phyloP scores from a whole-genome alignment of 2,888 invertebrate genomes.

The Drosophila monieri region DNA sequence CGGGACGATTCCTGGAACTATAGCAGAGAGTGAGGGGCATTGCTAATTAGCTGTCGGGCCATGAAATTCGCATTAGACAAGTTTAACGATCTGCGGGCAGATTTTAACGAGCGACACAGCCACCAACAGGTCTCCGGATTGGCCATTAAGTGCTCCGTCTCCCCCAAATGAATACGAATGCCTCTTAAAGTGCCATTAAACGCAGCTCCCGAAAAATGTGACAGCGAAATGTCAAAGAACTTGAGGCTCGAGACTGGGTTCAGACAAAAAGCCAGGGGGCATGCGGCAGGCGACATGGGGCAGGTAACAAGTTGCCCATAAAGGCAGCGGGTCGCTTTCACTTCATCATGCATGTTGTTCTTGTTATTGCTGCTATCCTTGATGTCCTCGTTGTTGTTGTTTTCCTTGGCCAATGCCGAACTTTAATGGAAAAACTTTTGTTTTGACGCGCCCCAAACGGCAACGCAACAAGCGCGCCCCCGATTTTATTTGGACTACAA shows the following conservation, averaged over 20 bases:
- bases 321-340: conserved; percentile 51
- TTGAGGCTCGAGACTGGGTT: conserved; percentile 19
- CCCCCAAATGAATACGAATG: conserved; percentile 46
- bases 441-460: conserved; percentile 60
- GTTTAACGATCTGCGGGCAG: conserved; percentile 43
- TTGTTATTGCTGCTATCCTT: not conserved
- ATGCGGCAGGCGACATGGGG: conserved; percentile 12
- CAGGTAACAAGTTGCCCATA: conserved; percentile 77
- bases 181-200: conserved; percentile 48
- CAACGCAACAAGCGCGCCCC: conserved; percentile 47
- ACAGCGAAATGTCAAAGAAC: conserved; percentile 54
- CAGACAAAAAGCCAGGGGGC: conserved; percentile 27
- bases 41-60: conserved; percentile 58
- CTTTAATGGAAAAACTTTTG: conserved; percentile 81
- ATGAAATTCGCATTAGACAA: conserved; percentile 38
- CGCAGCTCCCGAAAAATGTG: conserved; percentile 39
- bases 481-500: conserved; percentile 56
- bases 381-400: conserved; percentile 2
- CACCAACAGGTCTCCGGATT: conserved; percentile 26
- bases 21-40: conserved; percentile 2
- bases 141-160: conserved; percentile 28
- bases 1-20: conserved; percentile 69
- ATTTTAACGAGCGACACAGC: conserved; percentile 25
- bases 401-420: conserved; percentile 55
- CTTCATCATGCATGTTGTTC: conserved; percentile 18